Conservation (phyloP, 1,140 invertebrate species). For the Asbolus verrucosus region DNA sequence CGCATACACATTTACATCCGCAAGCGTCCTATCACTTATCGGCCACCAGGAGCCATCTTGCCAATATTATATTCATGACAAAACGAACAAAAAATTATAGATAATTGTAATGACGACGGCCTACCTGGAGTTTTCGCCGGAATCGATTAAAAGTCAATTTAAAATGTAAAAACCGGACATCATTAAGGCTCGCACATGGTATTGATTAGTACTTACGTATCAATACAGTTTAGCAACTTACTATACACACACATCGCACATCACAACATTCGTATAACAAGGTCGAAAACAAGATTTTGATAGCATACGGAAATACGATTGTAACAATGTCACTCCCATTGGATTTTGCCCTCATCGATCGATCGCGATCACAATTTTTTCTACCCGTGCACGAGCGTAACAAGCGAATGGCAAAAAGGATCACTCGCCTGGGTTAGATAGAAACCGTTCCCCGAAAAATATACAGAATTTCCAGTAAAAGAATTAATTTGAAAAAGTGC, state of each 20-base stretch:
- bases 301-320: slow-evolving; percentile 26
- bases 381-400: no score
- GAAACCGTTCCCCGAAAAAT: no score
- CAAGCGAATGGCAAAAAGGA: no score
- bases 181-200: slow-evolving; percentile 25
- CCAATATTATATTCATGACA: background rate
- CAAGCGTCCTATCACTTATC: slow-evolving; percentile 17
- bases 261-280: slow-evolving; percentile 29
- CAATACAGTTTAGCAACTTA: slow-evolving; percentile 24
- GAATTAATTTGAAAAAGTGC: no score
- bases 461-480: no score
- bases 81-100: background rate
- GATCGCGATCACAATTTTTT: background rate
- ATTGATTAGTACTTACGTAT: slow-evolving; percentile 31
- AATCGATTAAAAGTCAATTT: slow-evolving; percentile 35
- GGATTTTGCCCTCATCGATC: slow-evolving; percentile 15
- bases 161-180: slow-evolving; percentile 29
- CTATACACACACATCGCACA: slow-evolving; percentile 22
- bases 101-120: background rate
- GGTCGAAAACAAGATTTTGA: slow-evolving; percentile 25
- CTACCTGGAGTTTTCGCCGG: slow-evolving; percentile 20
- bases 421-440: no score
- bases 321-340: background rate
- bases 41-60: background rate
- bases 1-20: slow-evolving; percentile 50